These are phyloP conservation scores for Nipponia nippon DNA, from an alignment of 2,113 vertebrate genomes.

Conservation along the genomic window DNA sequence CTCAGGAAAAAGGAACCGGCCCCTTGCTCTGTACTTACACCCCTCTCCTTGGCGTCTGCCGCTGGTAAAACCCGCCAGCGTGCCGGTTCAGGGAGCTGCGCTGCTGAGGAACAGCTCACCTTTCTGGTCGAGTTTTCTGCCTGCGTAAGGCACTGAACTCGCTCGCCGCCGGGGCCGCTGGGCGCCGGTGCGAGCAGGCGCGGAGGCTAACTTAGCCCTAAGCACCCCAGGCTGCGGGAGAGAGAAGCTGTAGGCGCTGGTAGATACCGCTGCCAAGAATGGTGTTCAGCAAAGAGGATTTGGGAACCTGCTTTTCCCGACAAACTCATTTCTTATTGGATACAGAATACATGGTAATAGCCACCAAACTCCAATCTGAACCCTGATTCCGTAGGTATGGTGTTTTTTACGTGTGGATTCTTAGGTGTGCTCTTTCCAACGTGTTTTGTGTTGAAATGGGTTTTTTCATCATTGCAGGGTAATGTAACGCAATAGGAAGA, in stretches of 20 bases:
- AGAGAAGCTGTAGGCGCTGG: neutral
- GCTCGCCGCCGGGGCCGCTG: fast-evolving
- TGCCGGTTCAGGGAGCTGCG: neutral
- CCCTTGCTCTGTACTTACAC: neutral
- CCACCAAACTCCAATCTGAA: too few species aligned
- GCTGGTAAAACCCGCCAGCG: fast-evolving
- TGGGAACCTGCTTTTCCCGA: neutral
- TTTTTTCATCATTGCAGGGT: neutral
- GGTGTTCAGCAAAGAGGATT: neutral
- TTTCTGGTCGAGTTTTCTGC: neutral
- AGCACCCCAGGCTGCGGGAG: neutral
- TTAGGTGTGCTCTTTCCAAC: neutral
- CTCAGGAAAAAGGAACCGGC: neutral
- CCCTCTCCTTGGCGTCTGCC: neutral
- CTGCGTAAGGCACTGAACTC: fast-evolving
- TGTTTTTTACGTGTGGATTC: neutral
- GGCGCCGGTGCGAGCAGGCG: fast-evolving
- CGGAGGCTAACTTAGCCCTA: neutral
- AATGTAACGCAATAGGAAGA: neutral
- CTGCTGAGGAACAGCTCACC: neutral
- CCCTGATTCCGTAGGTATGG: neutral
- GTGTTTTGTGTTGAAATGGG: neutral
- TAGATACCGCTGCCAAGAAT: neutral
- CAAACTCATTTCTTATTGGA: neutral
- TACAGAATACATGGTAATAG: neutral